Evolutionary conservation across 2,888 invertebrate species (phyloP), one percentile per base, ranked within the genome.

Genomic region (Drosophila meridiana): DNA sequence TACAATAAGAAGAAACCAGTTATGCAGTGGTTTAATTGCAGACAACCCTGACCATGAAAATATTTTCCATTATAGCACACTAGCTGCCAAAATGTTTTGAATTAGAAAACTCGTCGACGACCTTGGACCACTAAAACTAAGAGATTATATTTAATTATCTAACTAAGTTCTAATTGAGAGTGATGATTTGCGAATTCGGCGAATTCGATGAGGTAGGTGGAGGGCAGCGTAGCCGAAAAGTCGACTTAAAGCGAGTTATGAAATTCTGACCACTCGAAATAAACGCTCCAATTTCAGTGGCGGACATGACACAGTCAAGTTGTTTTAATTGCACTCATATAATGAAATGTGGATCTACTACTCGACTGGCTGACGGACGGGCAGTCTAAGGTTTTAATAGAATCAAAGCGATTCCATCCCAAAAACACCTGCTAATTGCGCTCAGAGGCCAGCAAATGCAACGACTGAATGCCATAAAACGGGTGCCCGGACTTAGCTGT

Each of bases 221-320:
- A 69, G 69, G 65, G 50, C 30, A 65, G 57, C 52, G 14, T 43
- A 57, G 13, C 40, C 9, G 3, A 34, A 14, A 4, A 5, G 34
- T 58, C 45, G 26, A 48, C n/a, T 72, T 56, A 32, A 47, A 2
- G 8, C 26, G 28, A 59, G 52, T 74, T 83, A 42, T 77, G 69
- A 78, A 73, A 80, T 73, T 78, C 81, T 74, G 63, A 65, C 66
- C 67, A 67, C 80, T 83, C 58, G 26, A 83, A 73, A 80, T 65
- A 72, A 77, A 83, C 57, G 73, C 73, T 73, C 86, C 72, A 64
- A 73, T 83, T 76, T 65, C 47, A 50, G 50, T 52, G 69, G 76
- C 84, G 89, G 87, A 86, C 72, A 71, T 86, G 87, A 88, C 87
- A 59, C 64, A 69, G 72, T 72, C 67, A 68, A 77, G 67, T 76